These are phyloP conservation scores for Philotrypesis tridentata DNA, from an alignment of 1,140 invertebrate genomes.

Conservation along the genomic window DNA sequence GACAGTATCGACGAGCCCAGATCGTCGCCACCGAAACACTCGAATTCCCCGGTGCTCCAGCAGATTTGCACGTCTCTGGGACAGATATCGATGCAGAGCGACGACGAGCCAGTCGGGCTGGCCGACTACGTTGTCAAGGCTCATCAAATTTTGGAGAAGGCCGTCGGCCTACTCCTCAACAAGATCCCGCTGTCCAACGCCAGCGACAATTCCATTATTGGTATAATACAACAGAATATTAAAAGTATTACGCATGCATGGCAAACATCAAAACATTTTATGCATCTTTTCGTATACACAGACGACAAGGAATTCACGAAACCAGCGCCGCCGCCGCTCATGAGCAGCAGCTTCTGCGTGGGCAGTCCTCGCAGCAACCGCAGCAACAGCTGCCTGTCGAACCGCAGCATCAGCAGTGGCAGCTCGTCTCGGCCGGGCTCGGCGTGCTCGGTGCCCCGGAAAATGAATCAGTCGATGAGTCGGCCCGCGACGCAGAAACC, in stretches of 20 bases:
- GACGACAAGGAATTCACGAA: slow-evolving; percentile 27
- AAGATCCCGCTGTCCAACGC: slow-evolving; percentile 33
- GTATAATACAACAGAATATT: too few relatives aligned
- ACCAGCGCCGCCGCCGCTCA: slow-evolving; percentile 7
- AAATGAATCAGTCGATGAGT: not conserved
- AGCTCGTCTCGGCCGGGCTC: slow-evolving; percentile 26
- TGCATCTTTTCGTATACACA: not conserved
- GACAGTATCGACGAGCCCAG: slow-evolving; percentile 54
- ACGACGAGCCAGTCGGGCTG: slow-evolving; percentile 50
- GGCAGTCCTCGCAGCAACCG: not conserved
- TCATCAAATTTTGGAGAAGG: slow-evolving; percentile 55
- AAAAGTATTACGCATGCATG: too few relatives aligned
- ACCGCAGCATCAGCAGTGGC: slow-evolving; percentile 3
- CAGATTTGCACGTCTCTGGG: slow-evolving; percentile 54
- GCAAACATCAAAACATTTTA: not conserved
- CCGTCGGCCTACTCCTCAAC: slow-evolving; percentile 51
- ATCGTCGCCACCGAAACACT: slow-evolving; percentile 50
- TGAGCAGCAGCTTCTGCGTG: slow-evolving; percentile 41
- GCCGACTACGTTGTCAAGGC: slow-evolving; percentile 52
- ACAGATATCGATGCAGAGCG: slow-evolving; percentile 54
- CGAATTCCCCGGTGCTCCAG: slow-evolving; percentile 51
- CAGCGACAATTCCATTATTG: slow-evolving; percentile 23
- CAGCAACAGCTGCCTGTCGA: not conserved
- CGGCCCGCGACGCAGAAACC: not conserved
- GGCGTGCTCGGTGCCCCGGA: slow-evolving; percentile 18